Evolutionary conservation across 2,113 vertebrate genomes (phyloP).

Genomic region (Scortum barcoo): DNA sequence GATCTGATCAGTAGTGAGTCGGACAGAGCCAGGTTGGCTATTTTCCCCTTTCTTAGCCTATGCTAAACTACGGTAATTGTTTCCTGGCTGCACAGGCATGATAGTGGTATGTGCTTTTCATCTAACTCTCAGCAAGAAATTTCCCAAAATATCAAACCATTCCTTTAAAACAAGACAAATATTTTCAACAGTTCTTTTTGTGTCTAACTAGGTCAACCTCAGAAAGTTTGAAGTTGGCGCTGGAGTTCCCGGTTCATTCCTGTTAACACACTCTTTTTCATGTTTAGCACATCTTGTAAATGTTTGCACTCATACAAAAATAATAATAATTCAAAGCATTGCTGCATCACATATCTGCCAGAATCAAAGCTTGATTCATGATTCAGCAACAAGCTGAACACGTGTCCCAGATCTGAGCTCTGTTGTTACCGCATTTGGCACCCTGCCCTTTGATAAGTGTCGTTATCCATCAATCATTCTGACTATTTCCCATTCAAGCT

Average conservation of each 20-base stretch:
- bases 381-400: slow-evolving; percentile 26
- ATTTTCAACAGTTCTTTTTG: neutral
- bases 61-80: neutral
- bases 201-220: neutral
- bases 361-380: slow-evolving; percentile 26
- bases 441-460: slow-evolving; percentile 17
- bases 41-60: neutral
- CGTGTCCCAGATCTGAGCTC: slow-evolving; percentile 34
- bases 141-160: neutral
- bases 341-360: slow-evolving; percentile 2
- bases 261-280: slow-evolving; percentile 15
- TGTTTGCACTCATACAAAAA: neutral
- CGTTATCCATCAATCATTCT: slow-evolving; percentile 30
- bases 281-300: slow-evolving; percentile 10
- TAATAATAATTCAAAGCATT: slow-evolving; percentile 29
- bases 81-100: neutral
- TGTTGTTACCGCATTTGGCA: slow-evolving; percentile 27
- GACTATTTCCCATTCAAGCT: neutral
- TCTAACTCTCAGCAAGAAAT: neutral
- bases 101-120: too few species aligned
- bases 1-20: neutral
- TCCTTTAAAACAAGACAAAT: neutral
- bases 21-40: neutral
- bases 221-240: too few species aligned
- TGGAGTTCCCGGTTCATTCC: neutral